Evolutionary conservation across 2,888 invertebrate genomes (phyloP).

Genomic region (Clostera curtula): DNA sequence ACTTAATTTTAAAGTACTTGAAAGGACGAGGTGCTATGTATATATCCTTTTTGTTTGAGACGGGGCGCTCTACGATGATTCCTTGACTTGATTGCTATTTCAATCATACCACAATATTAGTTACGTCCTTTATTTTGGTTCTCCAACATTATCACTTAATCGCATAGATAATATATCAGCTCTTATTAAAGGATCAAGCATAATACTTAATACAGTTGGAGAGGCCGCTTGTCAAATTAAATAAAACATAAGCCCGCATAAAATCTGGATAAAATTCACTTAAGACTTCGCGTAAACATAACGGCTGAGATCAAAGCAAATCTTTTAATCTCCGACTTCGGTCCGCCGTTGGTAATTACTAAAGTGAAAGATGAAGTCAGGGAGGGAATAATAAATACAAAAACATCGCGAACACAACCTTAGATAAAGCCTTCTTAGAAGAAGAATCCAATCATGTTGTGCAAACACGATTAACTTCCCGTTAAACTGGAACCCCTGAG

Average conservation of each 20-base stretch:
- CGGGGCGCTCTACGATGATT: too few relatives aligned
- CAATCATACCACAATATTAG: too few relatives aligned
- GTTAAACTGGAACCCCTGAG: too few relatives aligned
- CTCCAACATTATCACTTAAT: too few relatives aligned
- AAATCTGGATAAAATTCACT: background rate
- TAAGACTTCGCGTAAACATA: background rate
- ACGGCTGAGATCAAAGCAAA: conserved; percentile 8
- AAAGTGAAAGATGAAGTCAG: conserved; percentile 6
- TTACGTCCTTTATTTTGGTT: too few relatives aligned
- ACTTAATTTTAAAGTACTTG: too few relatives aligned
- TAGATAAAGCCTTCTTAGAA: conserved; percentile 7
- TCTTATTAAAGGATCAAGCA: too few relatives aligned
- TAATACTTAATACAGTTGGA: too few relatives aligned
- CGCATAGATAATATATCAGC: too few relatives aligned
- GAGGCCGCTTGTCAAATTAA: background rate
- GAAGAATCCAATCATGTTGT: conserved; percentile 7
- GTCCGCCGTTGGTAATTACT: conserved; percentile 10
- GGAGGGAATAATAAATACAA: conserved; percentile 14
- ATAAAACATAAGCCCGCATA: background rate
- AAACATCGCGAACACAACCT: conserved; percentile 1
- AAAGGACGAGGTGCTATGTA: too few relatives aligned
- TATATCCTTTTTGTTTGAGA: too few relatives aligned
- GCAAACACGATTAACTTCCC: conserved; percentile 1
- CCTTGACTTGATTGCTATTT: too few relatives aligned
- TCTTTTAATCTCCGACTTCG: conserved; percentile 13